These are phyloP conservation scores for Mormyrus proboscirostris DNA, from an alignment of 2,797 vertebrate genomes.

Conservation along the genomic window DNA sequence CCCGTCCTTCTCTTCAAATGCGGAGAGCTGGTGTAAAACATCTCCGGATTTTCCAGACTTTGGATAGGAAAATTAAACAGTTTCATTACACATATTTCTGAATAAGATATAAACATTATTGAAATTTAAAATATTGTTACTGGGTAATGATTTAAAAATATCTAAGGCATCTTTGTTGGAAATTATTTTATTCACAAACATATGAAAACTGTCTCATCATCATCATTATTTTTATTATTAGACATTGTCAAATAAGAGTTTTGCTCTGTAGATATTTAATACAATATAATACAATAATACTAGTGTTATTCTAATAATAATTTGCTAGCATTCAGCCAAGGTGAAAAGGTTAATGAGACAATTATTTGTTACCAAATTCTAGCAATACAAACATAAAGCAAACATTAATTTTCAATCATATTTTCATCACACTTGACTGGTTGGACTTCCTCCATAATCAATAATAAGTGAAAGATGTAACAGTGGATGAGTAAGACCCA, in stretches of 20 bases:
- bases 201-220: not conserved
- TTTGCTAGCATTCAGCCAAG: not conserved
- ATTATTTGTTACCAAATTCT: not conserved
- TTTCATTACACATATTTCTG: not conserved
- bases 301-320: not conserved
- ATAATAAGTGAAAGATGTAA: not conserved
- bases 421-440: not conserved
- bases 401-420: not conserved
- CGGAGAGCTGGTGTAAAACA: not conserved
- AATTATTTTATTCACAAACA: not conserved
- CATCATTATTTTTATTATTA: not conserved
- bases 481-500: conserved; percentile 25
- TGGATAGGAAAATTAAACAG: not conserved
- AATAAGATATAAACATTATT: not conserved
- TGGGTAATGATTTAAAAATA: not conserved
- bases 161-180: not conserved
- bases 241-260: not conserved
- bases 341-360: not conserved
- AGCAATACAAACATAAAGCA: not conserved
- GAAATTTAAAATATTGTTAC: not conserved
- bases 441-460: not conserved
- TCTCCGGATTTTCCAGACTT: conserved; percentile 30
- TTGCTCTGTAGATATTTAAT: not conserved
- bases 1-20: conserved; percentile 38
- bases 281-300: not conserved